phyloP scores from a whole-genome alignment of 2,797 vertebrate genomes.

The Mormyrus hasselquistii region DNA sequence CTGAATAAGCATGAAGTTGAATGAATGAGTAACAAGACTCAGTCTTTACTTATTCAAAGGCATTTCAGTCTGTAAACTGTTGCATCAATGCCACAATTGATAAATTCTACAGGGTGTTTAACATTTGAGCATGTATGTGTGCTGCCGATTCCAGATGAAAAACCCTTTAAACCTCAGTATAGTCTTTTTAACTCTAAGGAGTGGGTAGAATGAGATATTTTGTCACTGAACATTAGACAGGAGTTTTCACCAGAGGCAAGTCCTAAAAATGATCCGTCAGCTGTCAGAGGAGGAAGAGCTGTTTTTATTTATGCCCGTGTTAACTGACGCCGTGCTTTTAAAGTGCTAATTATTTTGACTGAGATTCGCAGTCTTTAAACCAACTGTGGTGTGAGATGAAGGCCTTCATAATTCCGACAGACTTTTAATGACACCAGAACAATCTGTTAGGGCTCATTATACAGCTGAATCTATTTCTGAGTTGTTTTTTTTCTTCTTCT shows the following conservation, averaged over 20 bases:
- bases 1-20: not conserved
- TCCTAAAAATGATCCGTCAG: conserved; percentile 69
- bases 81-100: not conserved
- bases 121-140: not conserved
- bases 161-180: not conserved
- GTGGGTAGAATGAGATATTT: conserved; percentile 58
- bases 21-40: not conserved
- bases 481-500: conserved; percentile 36
- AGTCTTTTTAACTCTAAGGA: not conserved
- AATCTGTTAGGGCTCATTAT: conserved; percentile 36
- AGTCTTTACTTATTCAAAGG: not conserved
- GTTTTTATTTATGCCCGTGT: conserved; percentile 64
- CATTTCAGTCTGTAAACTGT: not conserved
- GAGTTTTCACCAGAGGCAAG: conserved; percentile 60
- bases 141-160: not conserved
- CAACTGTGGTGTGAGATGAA: conserved; percentile 51
- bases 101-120: not conserved
- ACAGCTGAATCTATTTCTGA: conserved; percentile 42
- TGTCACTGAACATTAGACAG: conserved; percentile 66
- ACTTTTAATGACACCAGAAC: conserved; percentile 43
- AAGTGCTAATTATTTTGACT: conserved; percentile 61
- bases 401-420: conserved; percentile 47
- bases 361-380: conserved; percentile 49
- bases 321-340: conserved; percentile 57
- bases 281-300: conserved; percentile 55